These are phyloP conservation scores for Pachymerium ferrugineum DNA, from an alignment of 2,888 invertebrate species.

Conservation along the genomic window DNA sequence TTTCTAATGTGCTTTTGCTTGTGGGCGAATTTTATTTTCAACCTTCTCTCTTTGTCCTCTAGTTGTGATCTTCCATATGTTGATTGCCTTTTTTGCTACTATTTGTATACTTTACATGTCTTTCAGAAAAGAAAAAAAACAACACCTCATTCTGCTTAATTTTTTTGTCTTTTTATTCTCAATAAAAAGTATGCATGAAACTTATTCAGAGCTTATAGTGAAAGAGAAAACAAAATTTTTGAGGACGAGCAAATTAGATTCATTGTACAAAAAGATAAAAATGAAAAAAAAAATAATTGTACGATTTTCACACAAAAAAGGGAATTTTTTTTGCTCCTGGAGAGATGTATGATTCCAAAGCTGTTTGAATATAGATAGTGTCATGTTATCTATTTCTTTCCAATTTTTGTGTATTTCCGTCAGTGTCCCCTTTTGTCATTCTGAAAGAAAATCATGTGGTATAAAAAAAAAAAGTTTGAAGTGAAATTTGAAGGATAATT, in stretches of 20 bases:
- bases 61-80: slow-evolving; percentile 27
- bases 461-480: not conserved
- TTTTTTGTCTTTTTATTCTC: slow-evolving; percentile 12
- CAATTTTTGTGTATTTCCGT: slow-evolving; percentile 23
- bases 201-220: slow-evolving; percentile 24
- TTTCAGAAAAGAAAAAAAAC: no score
- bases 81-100: slow-evolving; percentile 25
- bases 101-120: slow-evolving; percentile 25
- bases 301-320: slow-evolving; percentile 5
- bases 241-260: slow-evolving; percentile 16
- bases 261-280: no score
- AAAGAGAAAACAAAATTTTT: not conserved
- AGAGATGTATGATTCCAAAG: slow-evolving; percentile 25
- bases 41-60: slow-evolving; percentile 27
- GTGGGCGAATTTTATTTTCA: slow-evolving; percentile 11
- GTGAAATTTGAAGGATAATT: slow-evolving; percentile 4
- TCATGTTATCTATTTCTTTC: slow-evolving; percentile 18
- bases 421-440: slow-evolving; percentile 27
- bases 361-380: slow-evolving; percentile 25
- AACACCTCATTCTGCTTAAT: slow-evolving; percentile 20
- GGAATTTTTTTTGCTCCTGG: slow-evolving; percentile 22
- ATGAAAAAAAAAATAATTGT: slow-evolving; percentile 18
- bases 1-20: slow-evolving; percentile 24
- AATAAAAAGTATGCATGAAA: slow-evolving; percentile 21
- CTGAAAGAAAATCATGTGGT: not conserved